Conservation (phyloP, 2,797 vertebrate genomes). For the Phoxinus dragarum region DNA sequence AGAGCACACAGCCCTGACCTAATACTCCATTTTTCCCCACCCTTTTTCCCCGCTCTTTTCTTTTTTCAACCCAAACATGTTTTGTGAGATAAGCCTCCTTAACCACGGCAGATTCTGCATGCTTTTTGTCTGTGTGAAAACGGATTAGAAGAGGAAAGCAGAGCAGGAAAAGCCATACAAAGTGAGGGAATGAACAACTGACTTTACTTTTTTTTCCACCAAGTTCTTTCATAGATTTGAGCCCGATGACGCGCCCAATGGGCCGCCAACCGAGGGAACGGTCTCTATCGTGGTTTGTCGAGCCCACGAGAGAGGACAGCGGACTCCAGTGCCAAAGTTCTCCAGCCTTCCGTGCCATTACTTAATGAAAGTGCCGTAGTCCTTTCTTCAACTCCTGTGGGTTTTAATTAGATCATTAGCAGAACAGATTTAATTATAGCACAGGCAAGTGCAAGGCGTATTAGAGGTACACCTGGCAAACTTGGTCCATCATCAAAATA, state of each 20-base stretch:
- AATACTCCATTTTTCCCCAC: conserved; percentile 10
- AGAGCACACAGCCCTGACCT: conserved; percentile 19
- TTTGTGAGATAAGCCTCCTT: conserved; percentile 52
- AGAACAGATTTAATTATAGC: conserved; percentile 55
- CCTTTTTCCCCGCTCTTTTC: not conserved
- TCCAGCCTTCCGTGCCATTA: not conserved
- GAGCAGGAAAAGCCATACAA: conserved; percentile 24
- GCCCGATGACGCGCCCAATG: not conserved
- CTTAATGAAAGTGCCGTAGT: conserved; percentile 34
- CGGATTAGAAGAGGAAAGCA: conserved; percentile 44
- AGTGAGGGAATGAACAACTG: conserved; percentile 12
- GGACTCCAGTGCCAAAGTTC: conserved; percentile 4
- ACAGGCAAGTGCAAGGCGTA: not conserved
- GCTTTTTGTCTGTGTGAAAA: conserved; percentile 50
- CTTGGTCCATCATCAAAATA: conserved; percentile 47
- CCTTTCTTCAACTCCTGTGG: conserved; percentile 31
- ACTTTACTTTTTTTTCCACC: not conserved
- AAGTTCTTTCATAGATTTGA: conserved; percentile 20
- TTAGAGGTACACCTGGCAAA: conserved; percentile 57
- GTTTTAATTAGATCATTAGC: conserved; percentile 57
- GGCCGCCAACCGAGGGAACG: not conserved
- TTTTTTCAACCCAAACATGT: conserved; percentile 48
- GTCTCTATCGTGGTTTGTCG: not conserved
- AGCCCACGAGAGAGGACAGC: not conserved
- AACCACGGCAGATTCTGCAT: conserved; percentile 40